Percentiles rank a stretch among this genome's conserved stretches.
phyloP scores from a whole-genome alignment of 2,797 vertebrate species.

The Enteromius afrohamiltoni region DNA sequence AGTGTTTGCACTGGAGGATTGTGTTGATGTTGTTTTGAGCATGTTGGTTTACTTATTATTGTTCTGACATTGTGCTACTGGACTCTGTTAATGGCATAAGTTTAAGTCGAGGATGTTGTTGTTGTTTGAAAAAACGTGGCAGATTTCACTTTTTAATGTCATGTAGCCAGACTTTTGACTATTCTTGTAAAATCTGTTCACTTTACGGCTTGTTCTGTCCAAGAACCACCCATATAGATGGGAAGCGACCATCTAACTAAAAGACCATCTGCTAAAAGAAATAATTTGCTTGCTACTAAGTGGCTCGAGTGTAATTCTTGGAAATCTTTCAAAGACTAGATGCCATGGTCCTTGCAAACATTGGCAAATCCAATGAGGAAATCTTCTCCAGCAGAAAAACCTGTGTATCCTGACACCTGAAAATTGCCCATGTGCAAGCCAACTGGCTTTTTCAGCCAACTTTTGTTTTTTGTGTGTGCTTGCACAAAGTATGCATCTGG shows the following conservation, averaged over 20 bases:
- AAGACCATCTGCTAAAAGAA: constrained; percentile 28
- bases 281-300: constrained; percentile 6
- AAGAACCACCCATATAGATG: neutral
- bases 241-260: neutral
- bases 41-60: constrained; percentile 71
- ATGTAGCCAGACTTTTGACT: neutral
- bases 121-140: constrained; percentile 31
- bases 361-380: constrained; percentile 10
- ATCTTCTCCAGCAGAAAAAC: neutral
- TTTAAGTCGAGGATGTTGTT: constrained; percentile 58
- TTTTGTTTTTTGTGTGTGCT: neutral
- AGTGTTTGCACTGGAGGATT: constrained; percentile 49
- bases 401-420: constrained; percentile 24
- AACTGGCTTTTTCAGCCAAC: neutral
- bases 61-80: constrained; percentile 69
- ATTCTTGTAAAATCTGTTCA: neutral
- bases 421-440: neutral
- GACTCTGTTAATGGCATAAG: constrained; percentile 50
- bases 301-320: constrained; percentile 20
- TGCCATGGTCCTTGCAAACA: neutral
- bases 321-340: constrained; percentile 13
- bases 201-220: constrained; percentile 2
- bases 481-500: neutral
- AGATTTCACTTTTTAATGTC: neutral
- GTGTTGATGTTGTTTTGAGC: constrained; percentile 55